Percentiles rank a stretch among this genome's conserved stretches.
Conservation (phyloP, 2,113 vertebrate genomes). For the Oriolus oriolus region DNA sequence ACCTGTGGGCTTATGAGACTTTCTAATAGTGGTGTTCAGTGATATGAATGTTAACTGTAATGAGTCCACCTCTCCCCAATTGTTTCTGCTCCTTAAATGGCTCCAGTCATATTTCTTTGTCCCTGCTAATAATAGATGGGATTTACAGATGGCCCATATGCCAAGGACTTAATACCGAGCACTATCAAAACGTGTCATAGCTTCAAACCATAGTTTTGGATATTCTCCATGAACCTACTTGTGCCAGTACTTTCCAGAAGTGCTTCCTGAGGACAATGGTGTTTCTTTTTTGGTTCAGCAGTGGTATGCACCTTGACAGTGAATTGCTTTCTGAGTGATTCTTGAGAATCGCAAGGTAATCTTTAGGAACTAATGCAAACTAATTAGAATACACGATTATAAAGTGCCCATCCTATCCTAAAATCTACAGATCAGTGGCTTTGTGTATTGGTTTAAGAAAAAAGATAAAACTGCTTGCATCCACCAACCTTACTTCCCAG, state of each 20-base stretch:
- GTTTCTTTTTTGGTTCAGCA: not conserved
- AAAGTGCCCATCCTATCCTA: not conserved
- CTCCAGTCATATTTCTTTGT: not conserved
- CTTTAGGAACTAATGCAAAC: not conserved
- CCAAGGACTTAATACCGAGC: not conserved
- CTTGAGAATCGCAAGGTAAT: not conserved
- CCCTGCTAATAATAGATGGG: conserved; percentile 48
- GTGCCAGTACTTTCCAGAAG: not conserved
- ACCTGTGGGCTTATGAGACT: not conserved
- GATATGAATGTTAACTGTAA: not conserved
- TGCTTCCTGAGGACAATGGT: not conserved
- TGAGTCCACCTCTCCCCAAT: not conserved
- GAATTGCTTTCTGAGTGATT: not conserved
- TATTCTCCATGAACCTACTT: not conserved
- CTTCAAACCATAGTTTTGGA: not conserved
- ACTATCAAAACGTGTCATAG: conserved; percentile 20
- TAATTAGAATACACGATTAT: not conserved
- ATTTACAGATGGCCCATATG: conserved; percentile 38
- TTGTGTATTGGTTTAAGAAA: not conserved
- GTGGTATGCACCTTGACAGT: not conserved
- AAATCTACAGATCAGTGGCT: not conserved
- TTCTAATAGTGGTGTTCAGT: not conserved
- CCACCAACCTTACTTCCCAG: not conserved
- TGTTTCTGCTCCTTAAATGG: not conserved
- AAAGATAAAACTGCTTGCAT: not conserved